Base-by-base conservation (phyloP, 2,113 vertebrate genomes). In the Procapra przewalskii region DNA sequence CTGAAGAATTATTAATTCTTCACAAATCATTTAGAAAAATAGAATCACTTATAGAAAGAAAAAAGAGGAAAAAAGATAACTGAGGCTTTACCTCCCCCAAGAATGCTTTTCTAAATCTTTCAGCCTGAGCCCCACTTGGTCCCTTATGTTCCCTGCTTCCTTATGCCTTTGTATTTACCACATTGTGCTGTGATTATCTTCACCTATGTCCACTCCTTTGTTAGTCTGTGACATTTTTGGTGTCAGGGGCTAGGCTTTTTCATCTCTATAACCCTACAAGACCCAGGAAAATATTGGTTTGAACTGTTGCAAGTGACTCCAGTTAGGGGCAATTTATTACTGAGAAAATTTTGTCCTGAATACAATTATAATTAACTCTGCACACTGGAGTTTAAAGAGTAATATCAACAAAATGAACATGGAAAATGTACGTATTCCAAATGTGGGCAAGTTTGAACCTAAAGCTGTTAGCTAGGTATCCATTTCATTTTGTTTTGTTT, bases 401-500 rank as follows among this genome's bases (percentile, higher is more conserved):
- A 83, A 23, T 88, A 52, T 57, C 33, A 83, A 88, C 48, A 93
- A 13, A 77, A 6, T 84, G 71, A 88, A 84, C 14, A 67, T 71
- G 29, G 75, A 45, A 88, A 57, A 67, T 62, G 59, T 88, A 67
- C 14, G 29, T 45, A 95, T 92, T 90, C 83, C 36, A 85, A 80
- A 87, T 67, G 17, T 59, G 52, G 52, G 19, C 36, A 80, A 45
- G 4, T 88, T 95, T 93, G 19, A 84, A 54, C 16, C 33, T 60
- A 85, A 80, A 67, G 13, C 67, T 54, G 23, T 92, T 82, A 92
- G 23, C 7, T 94, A 67, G 55, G 19, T 92, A 82, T 64, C 27
- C n/a, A 17, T 98, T 97, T 91, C 17, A 89, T 80, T 95, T 75
- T 43, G 3, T 86, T 4, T 79, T 80, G 4, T 86, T 87, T 91